phyloP scores from a whole-genome alignment of 1,140 invertebrate genomes.

The Eumeta japonica region DNA sequence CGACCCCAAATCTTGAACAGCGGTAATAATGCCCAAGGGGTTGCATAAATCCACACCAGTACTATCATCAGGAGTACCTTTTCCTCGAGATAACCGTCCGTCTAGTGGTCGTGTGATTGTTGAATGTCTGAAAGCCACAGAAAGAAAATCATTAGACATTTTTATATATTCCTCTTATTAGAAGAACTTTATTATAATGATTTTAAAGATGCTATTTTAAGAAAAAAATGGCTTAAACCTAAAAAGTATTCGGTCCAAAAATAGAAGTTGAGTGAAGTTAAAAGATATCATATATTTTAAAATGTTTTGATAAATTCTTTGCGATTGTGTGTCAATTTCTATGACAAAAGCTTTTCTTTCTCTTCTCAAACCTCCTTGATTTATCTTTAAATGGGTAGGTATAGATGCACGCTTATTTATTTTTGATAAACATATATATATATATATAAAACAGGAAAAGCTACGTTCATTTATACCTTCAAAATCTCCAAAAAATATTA shows the following conservation, averaged over 20 bases:
- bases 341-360: too few species aligned
- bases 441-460: too few species aligned
- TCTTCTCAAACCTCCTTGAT: too few species aligned
- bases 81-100: slow-evolving; percentile 70
- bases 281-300: not conserved
- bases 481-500: too few species aligned
- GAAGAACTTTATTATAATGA: too few species aligned
- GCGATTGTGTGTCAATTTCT: slow-evolving; percentile 36
- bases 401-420: too few species aligned
- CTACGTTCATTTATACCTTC: too few species aligned
- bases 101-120: slow-evolving; percentile 81
- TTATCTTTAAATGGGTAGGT: too few species aligned
- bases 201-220: not conserved
- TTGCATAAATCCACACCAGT: slow-evolving; percentile 73
- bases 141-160: slow-evolving; percentile 8
- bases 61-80: slow-evolving; percentile 74
- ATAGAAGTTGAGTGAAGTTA: not conserved
- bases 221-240: not conserved
- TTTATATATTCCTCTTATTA: not conserved
- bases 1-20: slow-evolving; percentile 77
- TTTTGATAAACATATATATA: too few species aligned
- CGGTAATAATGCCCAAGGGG: slow-evolving; percentile 79
- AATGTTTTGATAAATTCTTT: not conserved
- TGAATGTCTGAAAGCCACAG: slow-evolving; percentile 59
- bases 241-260: not conserved